Conservation (phyloP, 2,888 invertebrate genomes). For the Rhagium mordax region DNA sequence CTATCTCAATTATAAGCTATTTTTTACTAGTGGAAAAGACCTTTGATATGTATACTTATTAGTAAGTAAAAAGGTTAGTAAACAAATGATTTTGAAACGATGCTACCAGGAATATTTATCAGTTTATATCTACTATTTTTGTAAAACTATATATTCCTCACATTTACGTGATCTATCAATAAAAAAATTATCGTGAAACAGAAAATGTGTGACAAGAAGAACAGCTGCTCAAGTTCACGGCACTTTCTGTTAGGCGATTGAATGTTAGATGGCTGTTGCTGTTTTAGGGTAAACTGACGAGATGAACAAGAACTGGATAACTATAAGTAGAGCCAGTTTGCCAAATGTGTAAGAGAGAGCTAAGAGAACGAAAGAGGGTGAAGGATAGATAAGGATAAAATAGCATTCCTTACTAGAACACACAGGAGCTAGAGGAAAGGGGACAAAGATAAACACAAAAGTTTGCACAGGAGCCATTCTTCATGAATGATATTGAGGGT, state of each 20-base stretch:
- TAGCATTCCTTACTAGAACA: slow-evolving; percentile 16
- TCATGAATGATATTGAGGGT: slow-evolving; percentile 37
- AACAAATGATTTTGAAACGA: too few species aligned
- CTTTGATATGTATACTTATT: too few species aligned
- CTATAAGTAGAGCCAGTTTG: slow-evolving; percentile 9
- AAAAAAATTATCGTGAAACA: slow-evolving; percentile 14
- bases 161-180: background rate
- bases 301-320: slow-evolving; percentile 32
- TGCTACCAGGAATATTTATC: too few species aligned
- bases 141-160: background rate
- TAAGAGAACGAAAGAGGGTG: background rate
- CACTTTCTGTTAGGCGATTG: slow-evolving; percentile 23
- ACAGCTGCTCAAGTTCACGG: slow-evolving; percentile 42
- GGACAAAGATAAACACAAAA: slow-evolving; percentile 52
- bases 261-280: slow-evolving; percentile 26
- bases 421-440: slow-evolving; percentile 38
- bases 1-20: too few species aligned
- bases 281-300: slow-evolving; percentile 28
- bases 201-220: slow-evolving; percentile 35
- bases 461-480: slow-evolving; percentile 51
- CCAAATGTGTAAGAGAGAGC: slow-evolving; percentile 25
- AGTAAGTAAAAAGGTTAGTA: too few species aligned
- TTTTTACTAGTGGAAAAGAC: too few species aligned
- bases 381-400: background rate
- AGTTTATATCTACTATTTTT: too few species aligned